Evolutionary conservation across 2,113 vertebrate species (phyloP).

Genomic region (Tragelaphus buxtoni): DNA sequence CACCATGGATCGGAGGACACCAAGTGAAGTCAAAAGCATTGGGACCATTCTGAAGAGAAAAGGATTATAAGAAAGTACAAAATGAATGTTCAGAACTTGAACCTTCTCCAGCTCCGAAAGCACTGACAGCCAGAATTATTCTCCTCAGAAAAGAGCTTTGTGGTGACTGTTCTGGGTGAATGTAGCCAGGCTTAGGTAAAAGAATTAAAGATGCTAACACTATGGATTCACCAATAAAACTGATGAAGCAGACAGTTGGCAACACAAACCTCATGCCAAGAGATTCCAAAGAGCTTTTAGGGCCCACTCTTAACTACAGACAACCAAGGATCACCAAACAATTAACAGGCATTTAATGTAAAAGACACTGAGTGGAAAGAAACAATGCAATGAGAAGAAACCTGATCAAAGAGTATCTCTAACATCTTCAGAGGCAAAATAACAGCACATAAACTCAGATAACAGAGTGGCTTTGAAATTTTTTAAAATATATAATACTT

Average conservation of each 20-base stretch:
- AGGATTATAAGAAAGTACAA: background rate
- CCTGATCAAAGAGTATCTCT: background rate
- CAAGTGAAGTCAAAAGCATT: background rate
- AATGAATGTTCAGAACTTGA: background rate
- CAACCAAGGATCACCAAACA: background rate
- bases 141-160: background rate
- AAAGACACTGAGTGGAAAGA: background rate
- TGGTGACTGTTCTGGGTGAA: background rate
- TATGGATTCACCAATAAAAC: background rate
- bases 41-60: background rate
- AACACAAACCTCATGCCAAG: background rate
- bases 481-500: background rate
- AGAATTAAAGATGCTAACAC: background rate
- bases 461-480: background rate
- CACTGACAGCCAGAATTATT: background rate
- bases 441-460: background rate
- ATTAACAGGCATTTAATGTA: background rate
- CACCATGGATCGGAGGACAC: background rate
- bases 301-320: background rate
- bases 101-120: background rate
- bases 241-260: background rate
- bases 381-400: background rate
- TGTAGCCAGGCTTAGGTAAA: background rate
- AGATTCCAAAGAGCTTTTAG: background rate
- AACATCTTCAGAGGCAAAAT: background rate